Evolutionary conservation across 2,888 invertebrate genomes (phyloP).

Genomic region (Nemapogon koenigi): DNA sequence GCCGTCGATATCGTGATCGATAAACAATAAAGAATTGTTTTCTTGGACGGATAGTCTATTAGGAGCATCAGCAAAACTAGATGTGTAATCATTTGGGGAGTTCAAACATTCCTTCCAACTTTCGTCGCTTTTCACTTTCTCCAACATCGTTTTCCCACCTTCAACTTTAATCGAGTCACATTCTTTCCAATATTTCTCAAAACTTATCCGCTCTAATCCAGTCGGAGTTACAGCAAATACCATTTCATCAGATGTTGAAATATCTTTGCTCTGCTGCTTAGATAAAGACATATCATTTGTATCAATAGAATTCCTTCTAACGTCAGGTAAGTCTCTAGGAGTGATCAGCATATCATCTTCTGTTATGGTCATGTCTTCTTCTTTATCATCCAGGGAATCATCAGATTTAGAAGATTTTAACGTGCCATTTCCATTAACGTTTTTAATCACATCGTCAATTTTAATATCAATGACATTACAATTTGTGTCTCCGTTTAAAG

Average conservation of each 20-base stretch:
- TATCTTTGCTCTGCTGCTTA: conserved; percentile 56
- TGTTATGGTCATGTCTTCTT: conserved; percentile 57
- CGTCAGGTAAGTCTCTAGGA: conserved; percentile 41
- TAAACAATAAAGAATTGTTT: conserved; percentile 43
- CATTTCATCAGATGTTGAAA: conserved; percentile 61
- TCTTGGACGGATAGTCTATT: conserved; percentile 46
- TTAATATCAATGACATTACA: conserved; percentile 18
- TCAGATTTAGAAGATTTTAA: conserved; percentile 45
- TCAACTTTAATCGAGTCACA: conserved; percentile 24
- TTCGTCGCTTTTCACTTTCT: conserved; percentile 45
- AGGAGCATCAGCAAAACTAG: conserved; percentile 32
- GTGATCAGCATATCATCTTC: conserved; percentile 47
- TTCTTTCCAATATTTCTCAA: conserved; percentile 57
- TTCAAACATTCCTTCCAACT: conserved; percentile 52
- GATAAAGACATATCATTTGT: conserved; percentile 33
- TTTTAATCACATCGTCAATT: conserved; percentile 18
- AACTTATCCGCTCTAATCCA: conserved; percentile 56
- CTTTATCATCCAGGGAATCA: conserved; percentile 48
- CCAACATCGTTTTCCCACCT: conserved; percentile 23
- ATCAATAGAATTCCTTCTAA: conserved; percentile 36
- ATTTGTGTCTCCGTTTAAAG: conserved; percentile 21
- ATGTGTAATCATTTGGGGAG: conserved; percentile 35
- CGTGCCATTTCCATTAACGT: conserved; percentile 29
- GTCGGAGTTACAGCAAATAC: conserved; percentile 60
- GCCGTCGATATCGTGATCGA: conserved; percentile 60